Evolutionary conservation across 2,797 vertebrate genomes (phyloP), one percentile per base, ranked within the genome.

Genomic region (Etheostoma perlongum): DNA sequence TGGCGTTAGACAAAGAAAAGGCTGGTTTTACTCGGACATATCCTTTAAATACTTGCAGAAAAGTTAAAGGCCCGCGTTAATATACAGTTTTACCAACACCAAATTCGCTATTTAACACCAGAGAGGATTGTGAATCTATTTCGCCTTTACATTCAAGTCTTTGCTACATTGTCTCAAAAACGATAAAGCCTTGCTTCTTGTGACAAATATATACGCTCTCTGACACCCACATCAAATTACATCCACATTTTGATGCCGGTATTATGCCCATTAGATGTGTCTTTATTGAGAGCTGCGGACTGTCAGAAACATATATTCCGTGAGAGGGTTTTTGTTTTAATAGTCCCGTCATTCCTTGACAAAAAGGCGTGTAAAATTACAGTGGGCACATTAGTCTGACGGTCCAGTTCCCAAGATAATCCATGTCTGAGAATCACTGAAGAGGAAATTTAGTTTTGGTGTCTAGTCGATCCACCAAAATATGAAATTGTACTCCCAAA

Each of bases 1-100:
- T 95, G 95, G 94, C 94, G 95, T 90, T 90, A 91, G 83, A 90
- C 84, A 92, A 92, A 92, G 86, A 81, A 84, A 78, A 60, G 64
- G 25, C 70, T 23, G 6, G 23, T 30, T 42, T 65, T 15, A 12
- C 30, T 47, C 55, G 8, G 48, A 21, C 30, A 46, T 33, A 10
- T 13, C 27, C 58, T 18, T 7, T 7, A 4, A 58, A 47, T 21
- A 23, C 15, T 40, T 19, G 44, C 27, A 2, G 23, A 74, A 51
- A 46, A 74, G 18, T 18, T 5, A 21, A 23, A 19, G 21, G 3
- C 6, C 13, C 8, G 19, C 25, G n/a, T 58, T 59, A n/a, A 18
- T 13, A n/a, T n/a, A 7, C 3, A 11, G 5, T 27, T 67, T 70
- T 30, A 15, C 19, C 65, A 33, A 40, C 63, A 54, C 13, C 13